Percentiles rank a stretch among this genome's conserved stretches.
These are phyloP conservation scores for Amyelois transitella DNA, from an alignment of 1,140 invertebrate genomes.

Conservation along the genomic window DNA sequence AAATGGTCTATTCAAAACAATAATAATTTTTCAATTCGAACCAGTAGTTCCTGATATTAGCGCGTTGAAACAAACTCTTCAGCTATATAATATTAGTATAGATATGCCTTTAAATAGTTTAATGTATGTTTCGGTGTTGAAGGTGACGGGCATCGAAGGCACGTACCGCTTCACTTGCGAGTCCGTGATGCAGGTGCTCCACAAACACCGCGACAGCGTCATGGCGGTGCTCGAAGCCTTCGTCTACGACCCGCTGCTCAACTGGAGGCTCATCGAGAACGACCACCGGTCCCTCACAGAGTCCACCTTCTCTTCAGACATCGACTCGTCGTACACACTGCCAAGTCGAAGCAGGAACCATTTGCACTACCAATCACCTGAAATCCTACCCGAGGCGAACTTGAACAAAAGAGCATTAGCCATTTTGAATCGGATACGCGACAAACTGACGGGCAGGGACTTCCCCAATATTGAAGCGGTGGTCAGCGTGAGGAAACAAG, in stretches of 20 bases:
- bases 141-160: slow-evolving; percentile 84
- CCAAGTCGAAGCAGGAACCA: slow-evolving; percentile 50
- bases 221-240: slow-evolving; percentile 99
- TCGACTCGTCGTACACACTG: slow-evolving; percentile 51
- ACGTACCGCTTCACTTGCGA: slow-evolving; percentile 96
- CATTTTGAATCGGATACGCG: slow-evolving; percentile 93
- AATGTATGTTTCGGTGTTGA: background rate
- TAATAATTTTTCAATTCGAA: too few species aligned
- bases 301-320: slow-evolving; percentile 61
- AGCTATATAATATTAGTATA: background rate
- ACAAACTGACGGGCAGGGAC: slow-evolving; percentile 95
- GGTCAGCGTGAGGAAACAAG: slow-evolving; percentile 90
- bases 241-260: slow-evolving; percentile 99
- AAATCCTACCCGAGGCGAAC: slow-evolving; percentile 74
- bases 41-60: too few species aligned
- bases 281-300: slow-evolving; percentile 53
- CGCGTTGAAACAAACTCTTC: too few species aligned
- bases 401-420: slow-evolving; percentile 94
- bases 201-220: slow-evolving; percentile 97
- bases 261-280: slow-evolving; percentile 88
- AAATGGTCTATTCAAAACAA: too few species aligned
- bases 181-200: slow-evolving; percentile 96
- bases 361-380: slow-evolving; percentile 48
- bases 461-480: slow-evolving; percentile 73
- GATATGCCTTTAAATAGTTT: background rate